phyloP scores from a whole-genome alignment of 2,888 invertebrate genomes.

The Polydrusus pterygomalis region DNA sequence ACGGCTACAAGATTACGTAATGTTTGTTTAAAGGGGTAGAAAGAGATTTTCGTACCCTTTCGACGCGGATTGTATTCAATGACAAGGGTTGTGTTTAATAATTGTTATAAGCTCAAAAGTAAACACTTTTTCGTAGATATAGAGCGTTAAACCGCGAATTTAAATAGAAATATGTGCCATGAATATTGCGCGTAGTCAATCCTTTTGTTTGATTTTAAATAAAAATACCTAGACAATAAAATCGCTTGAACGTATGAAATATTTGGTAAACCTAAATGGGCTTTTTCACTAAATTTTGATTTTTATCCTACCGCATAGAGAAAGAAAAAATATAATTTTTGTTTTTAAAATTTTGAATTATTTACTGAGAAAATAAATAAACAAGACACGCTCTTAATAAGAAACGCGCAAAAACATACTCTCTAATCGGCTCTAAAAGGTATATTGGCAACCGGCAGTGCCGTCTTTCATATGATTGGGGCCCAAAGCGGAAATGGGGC shows the following conservation, averaged over 20 bases:
- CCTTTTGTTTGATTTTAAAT: not conserved
- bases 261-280: too few relatives aligned
- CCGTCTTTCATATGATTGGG: too few relatives aligned
- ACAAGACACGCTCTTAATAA: too few relatives aligned
- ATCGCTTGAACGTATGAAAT: not conserved
- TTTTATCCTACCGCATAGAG: too few relatives aligned
- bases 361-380: too few relatives aligned
- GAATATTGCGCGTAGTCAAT: conserved; percentile 23
- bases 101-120: conserved; percentile 50
- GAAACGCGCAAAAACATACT: too few relatives aligned
- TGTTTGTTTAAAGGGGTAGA: conserved; percentile 39
- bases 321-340: too few relatives aligned
- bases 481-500: too few relatives aligned
- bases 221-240: not conserved
- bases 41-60: conserved; percentile 39
- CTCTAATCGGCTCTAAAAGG: too few relatives aligned
- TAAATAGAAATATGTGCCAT: conserved; percentile 50
- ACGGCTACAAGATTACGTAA: conserved; percentile 31
- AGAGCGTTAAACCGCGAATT: conserved; percentile 54
- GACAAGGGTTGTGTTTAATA: conserved; percentile 46
- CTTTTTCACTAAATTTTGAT: too few relatives aligned
- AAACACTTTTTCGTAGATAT: conserved; percentile 46
- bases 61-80: conserved; percentile 1
- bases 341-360: too few relatives aligned
- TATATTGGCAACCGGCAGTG: too few relatives aligned